phyloP scores from a whole-genome alignment of 2,113 vertebrate genomes.

The Fregata magnificens region DNA sequence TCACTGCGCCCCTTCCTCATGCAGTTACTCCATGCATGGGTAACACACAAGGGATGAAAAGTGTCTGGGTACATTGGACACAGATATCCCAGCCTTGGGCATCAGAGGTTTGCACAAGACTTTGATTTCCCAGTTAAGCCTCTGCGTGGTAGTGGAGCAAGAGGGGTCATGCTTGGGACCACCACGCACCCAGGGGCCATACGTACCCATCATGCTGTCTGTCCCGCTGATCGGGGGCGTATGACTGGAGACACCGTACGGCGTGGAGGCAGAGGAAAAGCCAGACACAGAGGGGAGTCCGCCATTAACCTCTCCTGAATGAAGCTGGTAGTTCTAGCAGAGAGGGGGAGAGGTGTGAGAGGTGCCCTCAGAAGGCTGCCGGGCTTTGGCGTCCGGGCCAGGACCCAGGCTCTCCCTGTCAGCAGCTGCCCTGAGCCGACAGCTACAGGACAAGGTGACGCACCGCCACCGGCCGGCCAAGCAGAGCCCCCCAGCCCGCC shows the following conservation, averaged over 20 bases:
- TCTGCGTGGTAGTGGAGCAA: rapidly evolving
- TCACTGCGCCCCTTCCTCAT: rapidly evolving
- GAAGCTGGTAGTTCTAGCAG: conserved; percentile 90
- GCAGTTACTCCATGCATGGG: rapidly evolving
- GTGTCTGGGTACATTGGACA: rapidly evolving
- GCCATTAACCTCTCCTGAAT: conserved; percentile 89
- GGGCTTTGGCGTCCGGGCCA: rapidly evolving
- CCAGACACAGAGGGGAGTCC: conserved; percentile 77
- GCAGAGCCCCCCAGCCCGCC: not conserved
- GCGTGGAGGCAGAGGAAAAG: conserved; percentile 84
- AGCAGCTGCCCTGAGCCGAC: rapidly evolving
- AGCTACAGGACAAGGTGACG: not conserved
- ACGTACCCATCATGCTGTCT: conserved; percentile 87
- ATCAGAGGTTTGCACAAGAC: not conserved
- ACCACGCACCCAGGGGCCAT: rapidly evolving
- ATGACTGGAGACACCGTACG: conserved; percentile 86
- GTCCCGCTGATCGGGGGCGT: conserved; percentile 87
- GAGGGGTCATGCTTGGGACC: not conserved
- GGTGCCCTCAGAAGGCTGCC: not conserved
- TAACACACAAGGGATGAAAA: not conserved
- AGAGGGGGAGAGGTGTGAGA: conserved; percentile 60
- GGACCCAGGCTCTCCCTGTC: not conserved
- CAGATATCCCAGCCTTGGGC: not conserved
- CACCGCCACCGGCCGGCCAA: rapidly evolving
- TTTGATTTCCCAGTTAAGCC: not conserved